These are phyloP conservation scores for Podarcis siculus DNA, from an alignment of 2,797 vertebrate species.

Conservation along the genomic window DNA sequence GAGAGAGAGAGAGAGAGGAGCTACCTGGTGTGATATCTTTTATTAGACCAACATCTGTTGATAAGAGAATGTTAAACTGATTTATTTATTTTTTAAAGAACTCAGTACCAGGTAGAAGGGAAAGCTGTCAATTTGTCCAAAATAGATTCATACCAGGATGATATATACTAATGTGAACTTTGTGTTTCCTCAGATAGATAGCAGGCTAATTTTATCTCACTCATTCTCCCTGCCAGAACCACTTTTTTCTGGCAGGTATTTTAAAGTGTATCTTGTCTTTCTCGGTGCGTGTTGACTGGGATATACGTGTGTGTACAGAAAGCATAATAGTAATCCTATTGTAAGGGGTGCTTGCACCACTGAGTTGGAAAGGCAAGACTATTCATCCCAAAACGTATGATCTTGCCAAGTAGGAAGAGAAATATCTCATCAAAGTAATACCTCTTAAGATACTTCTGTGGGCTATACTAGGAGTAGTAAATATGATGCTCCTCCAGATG, in stretches of 20 bases:
- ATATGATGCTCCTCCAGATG: too few species aligned
- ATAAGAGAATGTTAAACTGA: neutral
- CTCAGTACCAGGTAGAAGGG: neutral
- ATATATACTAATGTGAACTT: neutral
- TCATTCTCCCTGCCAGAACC: neutral
- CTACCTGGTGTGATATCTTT: neutral
- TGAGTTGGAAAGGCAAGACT: neutral
- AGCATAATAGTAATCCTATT: neutral
- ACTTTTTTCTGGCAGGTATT: neutral
- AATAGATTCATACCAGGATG: neutral
- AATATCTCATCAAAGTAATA: too few species aligned
- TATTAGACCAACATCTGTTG: slow-evolving; percentile 16
- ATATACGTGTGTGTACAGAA: neutral
- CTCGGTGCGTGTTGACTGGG: too few species aligned
- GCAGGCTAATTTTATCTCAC: neutral
- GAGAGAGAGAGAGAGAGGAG: too few species aligned
- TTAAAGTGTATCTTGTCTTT: neutral
- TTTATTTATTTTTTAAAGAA: neutral
- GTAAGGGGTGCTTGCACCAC: neutral
- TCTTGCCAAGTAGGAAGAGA: too few species aligned
- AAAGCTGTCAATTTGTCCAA: neutral
- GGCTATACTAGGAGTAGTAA: too few species aligned
- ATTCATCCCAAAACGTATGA: neutral
- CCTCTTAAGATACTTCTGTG: too few species aligned
- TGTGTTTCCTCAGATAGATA: neutral